These are phyloP conservation scores for Engraulis encrasicolus DNA, from an alignment of 2,113 vertebrate genomes.

Conservation along the genomic window DNA sequence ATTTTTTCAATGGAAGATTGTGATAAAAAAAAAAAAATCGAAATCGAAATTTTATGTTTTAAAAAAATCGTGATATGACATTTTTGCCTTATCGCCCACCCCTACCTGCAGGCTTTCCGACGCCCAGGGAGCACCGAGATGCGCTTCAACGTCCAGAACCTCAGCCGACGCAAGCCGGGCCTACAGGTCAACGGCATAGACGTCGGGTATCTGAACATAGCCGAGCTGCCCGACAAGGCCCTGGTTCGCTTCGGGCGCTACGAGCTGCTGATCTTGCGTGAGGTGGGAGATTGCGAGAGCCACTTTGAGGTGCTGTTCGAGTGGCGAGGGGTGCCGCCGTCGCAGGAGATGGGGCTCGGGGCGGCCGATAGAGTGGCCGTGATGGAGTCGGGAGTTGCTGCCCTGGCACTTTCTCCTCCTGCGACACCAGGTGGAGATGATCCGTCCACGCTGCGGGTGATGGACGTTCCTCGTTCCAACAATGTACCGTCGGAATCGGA, in stretches of 20 bases:
- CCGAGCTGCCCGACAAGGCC: conserved; percentile 78
- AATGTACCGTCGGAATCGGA: neutral
- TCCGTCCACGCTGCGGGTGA: too few species aligned
- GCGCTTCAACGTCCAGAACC: conserved; percentile 87
- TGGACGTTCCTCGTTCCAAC: too few species aligned
- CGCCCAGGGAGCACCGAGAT: conserved; percentile 64
- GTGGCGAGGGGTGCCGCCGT: conserved; percentile 71
- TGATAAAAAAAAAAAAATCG: too few species aligned
- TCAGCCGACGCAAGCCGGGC: conserved; percentile 82
- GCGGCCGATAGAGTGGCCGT: conserved; percentile 48
- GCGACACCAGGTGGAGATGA: too few species aligned
- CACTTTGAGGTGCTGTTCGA: conserved; percentile 83
- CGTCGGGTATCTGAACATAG: conserved; percentile 82
- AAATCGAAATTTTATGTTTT: too few species aligned
- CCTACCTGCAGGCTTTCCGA: conserved; percentile 82
- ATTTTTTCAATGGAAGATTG: too few species aligned
- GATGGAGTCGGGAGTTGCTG: conserved; percentile 49
- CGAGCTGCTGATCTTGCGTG: conserved; percentile 78
- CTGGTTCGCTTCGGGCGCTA: conserved; percentile 84
- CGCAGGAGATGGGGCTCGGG: conserved; percentile 70
- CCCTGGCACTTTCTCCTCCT: neutral
- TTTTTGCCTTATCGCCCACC: too few species aligned
- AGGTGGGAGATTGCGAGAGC: conserved; percentile 78
- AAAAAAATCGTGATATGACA: too few species aligned
- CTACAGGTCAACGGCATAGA: conserved; percentile 72